Percentiles rank a stretch among this genome's conserved stretches.
phyloP scores from a whole-genome alignment of 2,888 invertebrate genomes.

The Watsonalla cultraria region DNA sequence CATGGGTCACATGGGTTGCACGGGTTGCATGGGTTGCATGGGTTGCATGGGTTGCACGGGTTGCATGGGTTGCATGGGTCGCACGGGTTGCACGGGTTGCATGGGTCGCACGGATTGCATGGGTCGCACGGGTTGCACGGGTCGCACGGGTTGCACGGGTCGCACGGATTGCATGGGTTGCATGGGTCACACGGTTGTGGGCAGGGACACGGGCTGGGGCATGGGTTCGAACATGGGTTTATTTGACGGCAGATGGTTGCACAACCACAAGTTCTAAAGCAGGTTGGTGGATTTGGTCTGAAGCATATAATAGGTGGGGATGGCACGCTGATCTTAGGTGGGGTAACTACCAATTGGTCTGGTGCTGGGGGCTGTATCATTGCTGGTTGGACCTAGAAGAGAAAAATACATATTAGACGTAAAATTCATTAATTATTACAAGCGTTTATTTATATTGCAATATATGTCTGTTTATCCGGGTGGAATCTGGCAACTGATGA shows the following conservation, averaged over 20 bases:
- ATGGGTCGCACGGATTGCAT: background rate
- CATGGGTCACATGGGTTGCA: constrained; percentile 14
- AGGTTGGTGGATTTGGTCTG: constrained; percentile 42
- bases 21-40: background rate
- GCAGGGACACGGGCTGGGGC: constrained; percentile 5
- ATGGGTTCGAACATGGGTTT: constrained; percentile 6
- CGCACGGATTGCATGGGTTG: constrained; percentile 8
- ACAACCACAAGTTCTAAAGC: constrained; percentile 42
- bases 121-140: constrained; percentile 1
- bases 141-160: background rate
- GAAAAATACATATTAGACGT: background rate
- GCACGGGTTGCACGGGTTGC: background rate
- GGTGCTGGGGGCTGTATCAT: constrained; percentile 42
- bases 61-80: background rate
- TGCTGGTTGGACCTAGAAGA: constrained; percentile 46
- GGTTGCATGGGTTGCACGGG: constrained; percentile 11
- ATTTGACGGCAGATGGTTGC: constrained; percentile 12
- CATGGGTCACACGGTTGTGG: background rate
- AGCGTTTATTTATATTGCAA: too few relatives aligned
- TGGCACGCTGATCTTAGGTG: constrained; percentile 51
- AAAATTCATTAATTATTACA: background rate
- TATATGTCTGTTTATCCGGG: too few relatives aligned
- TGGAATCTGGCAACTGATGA: too few relatives aligned
- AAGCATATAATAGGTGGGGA: constrained; percentile 53
- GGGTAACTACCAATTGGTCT: constrained; percentile 36